Base-by-base conservation (phyloP, 1,140 invertebrate species). In the Bombus pascuorum region DNA sequence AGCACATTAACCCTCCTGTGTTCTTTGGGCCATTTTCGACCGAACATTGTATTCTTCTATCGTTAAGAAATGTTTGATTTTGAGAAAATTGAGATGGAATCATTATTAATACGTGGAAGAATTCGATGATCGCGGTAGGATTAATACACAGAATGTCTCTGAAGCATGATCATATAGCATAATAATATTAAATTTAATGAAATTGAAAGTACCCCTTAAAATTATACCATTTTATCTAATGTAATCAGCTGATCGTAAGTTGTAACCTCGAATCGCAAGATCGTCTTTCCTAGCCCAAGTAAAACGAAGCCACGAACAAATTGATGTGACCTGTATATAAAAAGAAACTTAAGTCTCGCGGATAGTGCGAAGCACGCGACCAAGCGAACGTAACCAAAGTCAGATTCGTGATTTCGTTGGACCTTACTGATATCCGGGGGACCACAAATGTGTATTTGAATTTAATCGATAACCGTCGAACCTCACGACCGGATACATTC, bases 391-490 rank as follows among this genome's bases (percentile, higher is more conserved):
- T 37, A 62, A 87, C 53, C 66, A 90, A 89, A 87, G 62, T 87
- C 66, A 81, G 47, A 87, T 81, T 90, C 71, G 83, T 91, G 80
- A 91, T 86, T 89, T 83, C 68, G 78, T 87, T 53, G 81, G 80
- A 90, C 62, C 79, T 90, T 90, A 87, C 70, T 81, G 62, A 89
- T 57, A 89, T 70, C 82, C 39, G 78, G 88, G 87, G 89, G 89
- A 90, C 89, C 89, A 90, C n/a, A 86, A 80, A 75, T 37, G 70
- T 32, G 81, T 84, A 78, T 66, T 78, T 82, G 62, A 87, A 89
- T 81, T 73, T 76, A 71, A 87, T 53, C 72, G 75, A 77, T 86
- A 86, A 66, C 34, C 82, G 76, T 73, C 73, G 47, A 62, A 83
- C 28, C 44, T 86, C 65, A 86, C 72, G 65, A 84, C 32, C 68